Conservation (phyloP, 2,888 invertebrate genomes). For the Caenorhabditis sp. region DNA sequence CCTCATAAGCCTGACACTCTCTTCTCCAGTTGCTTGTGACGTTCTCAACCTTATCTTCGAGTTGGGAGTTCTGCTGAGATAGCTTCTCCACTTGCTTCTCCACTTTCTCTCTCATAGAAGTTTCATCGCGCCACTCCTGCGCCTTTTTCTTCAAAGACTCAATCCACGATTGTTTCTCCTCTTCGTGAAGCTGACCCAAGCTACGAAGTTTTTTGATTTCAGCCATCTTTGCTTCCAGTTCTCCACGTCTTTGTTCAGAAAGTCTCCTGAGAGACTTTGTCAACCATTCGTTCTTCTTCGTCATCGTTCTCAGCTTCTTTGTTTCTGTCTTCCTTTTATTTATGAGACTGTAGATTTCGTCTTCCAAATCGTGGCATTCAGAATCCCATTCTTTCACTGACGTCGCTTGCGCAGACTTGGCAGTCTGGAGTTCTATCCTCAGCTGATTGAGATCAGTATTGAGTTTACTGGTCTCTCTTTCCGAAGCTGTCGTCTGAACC, state of each 20-base stretch:
- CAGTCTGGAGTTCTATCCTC: neutral
- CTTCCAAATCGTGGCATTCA: conserved; percentile 21
- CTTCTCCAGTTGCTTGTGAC: conserved; percentile 20
- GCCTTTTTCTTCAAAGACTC: conserved; percentile 11
- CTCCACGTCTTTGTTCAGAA: conserved; percentile 25
- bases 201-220: conserved; percentile 8
- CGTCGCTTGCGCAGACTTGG: neutral
- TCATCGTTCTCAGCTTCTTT: conserved; percentile 18
- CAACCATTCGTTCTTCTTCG: conserved; percentile 14
- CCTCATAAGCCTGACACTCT: conserved; percentile 28
- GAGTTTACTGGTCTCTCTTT: neutral
- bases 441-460: neutral
- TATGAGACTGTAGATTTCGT: conserved; percentile 11
- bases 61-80: conserved; percentile 4
- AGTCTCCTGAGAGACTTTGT: conserved; percentile 4
- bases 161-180: conserved; percentile 24
- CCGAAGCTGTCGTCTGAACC: neutral
- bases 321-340: neutral
- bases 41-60: conserved; percentile 35
- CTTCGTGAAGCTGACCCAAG: conserved; percentile 1
- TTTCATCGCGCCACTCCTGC: conserved; percentile 17
- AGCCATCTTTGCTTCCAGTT: neutral
- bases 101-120: neutral
- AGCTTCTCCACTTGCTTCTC: conserved; percentile 18
- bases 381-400: conserved; percentile 22